Percentiles rank a stretch among this genome's conserved stretches.
These are phyloP conservation scores for Bombus pyrosoma DNA, from an alignment of 1,140 invertebrate species.

Conservation along the genomic window DNA sequence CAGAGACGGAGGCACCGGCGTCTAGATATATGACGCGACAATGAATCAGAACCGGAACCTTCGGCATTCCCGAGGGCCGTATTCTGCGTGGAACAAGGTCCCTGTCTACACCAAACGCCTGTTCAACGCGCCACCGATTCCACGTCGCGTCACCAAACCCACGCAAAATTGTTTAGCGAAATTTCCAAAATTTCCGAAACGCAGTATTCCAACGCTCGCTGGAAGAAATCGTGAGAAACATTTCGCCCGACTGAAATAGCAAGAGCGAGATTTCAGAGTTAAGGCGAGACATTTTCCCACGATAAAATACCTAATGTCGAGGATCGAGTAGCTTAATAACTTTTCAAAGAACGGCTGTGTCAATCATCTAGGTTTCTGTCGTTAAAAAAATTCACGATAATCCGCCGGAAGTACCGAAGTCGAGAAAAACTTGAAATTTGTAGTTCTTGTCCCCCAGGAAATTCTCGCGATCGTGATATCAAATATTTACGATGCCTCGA, in stretches of 20 bases:
- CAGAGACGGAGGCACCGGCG: slow-evolving; percentile 62
- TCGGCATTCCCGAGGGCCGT: slow-evolving; percentile 69
- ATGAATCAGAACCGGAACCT: slow-evolving; percentile 77
- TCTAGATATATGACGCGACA: slow-evolving; percentile 71
- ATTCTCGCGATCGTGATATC: background rate
- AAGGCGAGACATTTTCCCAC: no score
- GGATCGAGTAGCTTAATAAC: no score
- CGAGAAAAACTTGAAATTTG: background rate
- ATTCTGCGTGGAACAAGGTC: slow-evolving; percentile 47
- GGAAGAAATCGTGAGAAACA: no score
- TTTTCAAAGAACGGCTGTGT: background rate
- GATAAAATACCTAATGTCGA: no score
- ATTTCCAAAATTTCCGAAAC: no score
- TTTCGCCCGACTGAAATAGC: no score
- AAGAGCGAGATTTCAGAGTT: no score
- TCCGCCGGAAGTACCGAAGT: background rate
- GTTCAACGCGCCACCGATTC: background rate
- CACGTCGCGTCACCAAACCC: no score
- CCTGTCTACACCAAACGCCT: slow-evolving; percentile 18
- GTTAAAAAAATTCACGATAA: background rate
- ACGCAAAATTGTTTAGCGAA: no score
- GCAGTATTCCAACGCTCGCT: rapidly evolving
- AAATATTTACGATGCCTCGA: background rate
- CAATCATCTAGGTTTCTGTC: background rate
- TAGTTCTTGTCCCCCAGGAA: background rate